Base-by-base conservation (phyloP, 37 sponge, comb jelly and placozoan species). In the Spongia lamella region DNA sequence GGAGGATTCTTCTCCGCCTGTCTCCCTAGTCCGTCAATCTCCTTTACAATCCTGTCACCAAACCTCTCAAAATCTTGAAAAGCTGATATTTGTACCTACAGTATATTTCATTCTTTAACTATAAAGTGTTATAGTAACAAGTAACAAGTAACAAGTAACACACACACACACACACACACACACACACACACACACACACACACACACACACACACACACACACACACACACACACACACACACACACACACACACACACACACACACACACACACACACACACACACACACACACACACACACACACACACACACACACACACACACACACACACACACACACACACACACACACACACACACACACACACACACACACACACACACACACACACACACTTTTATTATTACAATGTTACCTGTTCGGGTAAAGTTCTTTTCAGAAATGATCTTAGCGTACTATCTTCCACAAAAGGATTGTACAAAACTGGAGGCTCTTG, bases 1-100 rank as follows among this genome's bases (percentile, higher is more conserved):
- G 96, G 96, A 19, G 85, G 86, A 21, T 95, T 73, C 35, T 75
- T 56, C 69, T 95, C 96, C 6, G 76, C 88, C 40, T 85, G 76
- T 16, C 86, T 73, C 1, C 92, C 96, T 1, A 91, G 72, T 5
- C 30, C 36, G n/a, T 83, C 82, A 37, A 95, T 72, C 71, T 95
- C 96, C 20, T n/a, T 40, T 5, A 56, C 76, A 16, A 88, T 53
- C 15, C 92, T 52, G 7, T 38, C 76, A 11, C 96, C 92, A 78
- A 95, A 92, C 33, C 47, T 33, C 37, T 71, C 51, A 56, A 95
- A 62, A 57, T 95, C 96, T 38, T 20, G 26, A 38, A 83, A 86
- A 13, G 47, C 47, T 43, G 47, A 5, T 13, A 9, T 5, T 13
- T 13, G 7, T 43, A 43, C 47, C 47, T 43, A 9, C 47, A 43